Base-by-base conservation (phyloP, 2,888 invertebrate genomes). In the Drosophila kuntzei region DNA sequence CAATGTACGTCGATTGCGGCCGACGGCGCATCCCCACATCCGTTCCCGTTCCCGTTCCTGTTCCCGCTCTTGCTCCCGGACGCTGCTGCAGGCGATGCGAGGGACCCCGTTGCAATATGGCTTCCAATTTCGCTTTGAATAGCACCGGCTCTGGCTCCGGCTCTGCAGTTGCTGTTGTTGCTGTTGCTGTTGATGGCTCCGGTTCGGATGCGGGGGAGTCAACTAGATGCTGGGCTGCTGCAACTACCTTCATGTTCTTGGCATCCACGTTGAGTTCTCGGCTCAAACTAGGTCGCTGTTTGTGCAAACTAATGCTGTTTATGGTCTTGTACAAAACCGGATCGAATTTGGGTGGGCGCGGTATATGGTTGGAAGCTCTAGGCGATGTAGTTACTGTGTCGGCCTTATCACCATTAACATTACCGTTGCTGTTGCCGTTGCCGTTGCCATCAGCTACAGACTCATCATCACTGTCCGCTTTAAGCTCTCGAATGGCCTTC, bases 291-390 rank as follows among this genome's bases (percentile, higher is more conserved):
- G 90, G 89, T 50, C 90, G 80, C 58, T 85, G 77, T 62, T 81
- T 87, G 55, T 71, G 71, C 55, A 72, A 79, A 69, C 85, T 81
- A 55, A 81, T 77, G 63, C 84, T 90, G 71, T 89, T 90, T 46
- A 91, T 81, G 58, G 90, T 91, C 80, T 90, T 90, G 68, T 91
- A 91, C 25, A 91, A 74, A 37, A 88, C 73, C 29, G 91, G 90
- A 88, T 91, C 91, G 71, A 91, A 92, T 86, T 90, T 91, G 34
- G 92, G 91, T 34, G 92, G 76, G 62, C 87, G 89, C 46, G 92
- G 91, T 68, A 91, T 90, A 47, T 39, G 64, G 39, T 29, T 27
- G 27, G 22, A 16, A 1, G 54, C 50, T 50, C 20, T 22, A 5
- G 69, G 61, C 64, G 49, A 8, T 49, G 50, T 41, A 36, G 51